These are phyloP conservation scores for Lasioglossum leucozonium DNA, from an alignment of 2,888 invertebrate species.

Conservation along the genomic window DNA sequence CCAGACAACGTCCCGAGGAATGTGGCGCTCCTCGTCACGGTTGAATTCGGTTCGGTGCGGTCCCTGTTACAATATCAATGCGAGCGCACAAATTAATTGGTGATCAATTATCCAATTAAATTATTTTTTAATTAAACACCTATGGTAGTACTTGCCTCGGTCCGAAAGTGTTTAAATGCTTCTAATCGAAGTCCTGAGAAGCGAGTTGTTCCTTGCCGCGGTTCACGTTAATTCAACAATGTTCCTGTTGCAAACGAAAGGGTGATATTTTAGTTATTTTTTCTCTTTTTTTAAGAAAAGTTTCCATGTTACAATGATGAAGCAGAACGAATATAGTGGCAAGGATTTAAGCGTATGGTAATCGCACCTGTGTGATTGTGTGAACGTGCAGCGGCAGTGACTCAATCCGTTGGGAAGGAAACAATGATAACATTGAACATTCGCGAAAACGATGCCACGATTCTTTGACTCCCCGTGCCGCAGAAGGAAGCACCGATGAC, in stretches of 20 bases:
- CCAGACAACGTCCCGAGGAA: background rate
- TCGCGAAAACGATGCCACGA: constrained; percentile 28
- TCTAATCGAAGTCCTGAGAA: constrained; percentile 26
- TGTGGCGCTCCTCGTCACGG: background rate
- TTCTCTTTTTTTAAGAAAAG: background rate
- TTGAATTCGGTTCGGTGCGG: background rate
- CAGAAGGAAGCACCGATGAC: constrained; percentile 9
- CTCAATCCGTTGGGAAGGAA: constrained; percentile 34
- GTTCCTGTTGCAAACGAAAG: background rate
- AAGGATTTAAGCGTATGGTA: constrained; percentile 16
- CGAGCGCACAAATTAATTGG: background rate
- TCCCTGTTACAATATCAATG: background rate
- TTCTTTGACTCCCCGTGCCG: constrained; percentile 14
- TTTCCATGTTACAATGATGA: background rate
- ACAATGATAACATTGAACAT: constrained; percentile 38
- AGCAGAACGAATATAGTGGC: background rate
- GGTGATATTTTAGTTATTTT: background rate
- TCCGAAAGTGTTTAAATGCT: background rate
- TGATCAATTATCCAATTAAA: background rate
- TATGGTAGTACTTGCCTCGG: background rate
- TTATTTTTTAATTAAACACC: background rate
- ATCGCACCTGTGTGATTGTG: constrained; percentile 45
- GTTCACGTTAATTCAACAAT: background rate
- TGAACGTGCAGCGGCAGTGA: constrained; percentile 35
- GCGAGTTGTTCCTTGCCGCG: constrained; percentile 1